Evolutionary conservation across 2,113 vertebrate species (phyloP).

Genomic region (Silurus glanis): DNA sequence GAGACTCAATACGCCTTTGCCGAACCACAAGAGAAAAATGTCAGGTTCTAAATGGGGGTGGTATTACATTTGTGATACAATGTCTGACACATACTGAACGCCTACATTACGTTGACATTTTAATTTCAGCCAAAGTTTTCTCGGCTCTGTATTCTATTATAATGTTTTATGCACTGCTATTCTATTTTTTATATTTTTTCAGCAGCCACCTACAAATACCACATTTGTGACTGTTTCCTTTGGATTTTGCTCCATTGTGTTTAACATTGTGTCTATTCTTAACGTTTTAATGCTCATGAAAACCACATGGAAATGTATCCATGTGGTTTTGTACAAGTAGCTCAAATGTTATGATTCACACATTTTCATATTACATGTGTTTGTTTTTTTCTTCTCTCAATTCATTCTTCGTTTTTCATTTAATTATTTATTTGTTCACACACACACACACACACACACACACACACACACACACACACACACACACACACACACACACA

Average conservation of each 20-base stretch:
- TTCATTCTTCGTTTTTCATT: not conserved
- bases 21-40: slow-evolving; percentile 31
- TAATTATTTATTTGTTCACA: not conserved
- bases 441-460: too few relatives aligned
- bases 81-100: not conserved
- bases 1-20: slow-evolving; percentile 3
- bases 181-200: not conserved
- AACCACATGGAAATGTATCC: not conserved
- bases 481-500: not conserved
- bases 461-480: too few relatives aligned
- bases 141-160: not conserved
- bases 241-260: not conserved
- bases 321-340: not conserved
- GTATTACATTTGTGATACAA: slow-evolving; percentile 17
- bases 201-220: not conserved
- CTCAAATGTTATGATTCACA: not conserved
- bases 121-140: slow-evolving; percentile 17
- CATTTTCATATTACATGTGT: not conserved
- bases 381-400: not conserved
- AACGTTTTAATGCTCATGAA: not conserved
- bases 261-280: not conserved
- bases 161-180: not conserved
- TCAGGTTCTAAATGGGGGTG: not conserved
- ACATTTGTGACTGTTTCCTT: not conserved
- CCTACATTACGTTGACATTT: slow-evolving; percentile 12